Percentiles rank a stretch among this genome's conserved stretches.
These are phyloP conservation scores for Dysdera silvatica DNA, from an alignment of 1,140 invertebrate genomes.

Conservation along the genomic window DNA sequence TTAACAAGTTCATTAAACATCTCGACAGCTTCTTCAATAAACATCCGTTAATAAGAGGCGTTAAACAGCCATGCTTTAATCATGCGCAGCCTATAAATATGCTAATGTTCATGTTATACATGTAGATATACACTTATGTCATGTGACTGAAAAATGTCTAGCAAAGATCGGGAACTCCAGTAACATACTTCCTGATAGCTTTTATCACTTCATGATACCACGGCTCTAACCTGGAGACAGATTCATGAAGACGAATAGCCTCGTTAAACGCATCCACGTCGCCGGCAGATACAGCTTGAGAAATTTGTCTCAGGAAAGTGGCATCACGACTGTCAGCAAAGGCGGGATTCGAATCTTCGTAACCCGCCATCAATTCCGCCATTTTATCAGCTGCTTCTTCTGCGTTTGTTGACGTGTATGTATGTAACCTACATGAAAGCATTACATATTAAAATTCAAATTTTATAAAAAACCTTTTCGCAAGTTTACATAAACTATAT, in stretches of 20 bases:
- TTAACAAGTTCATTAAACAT: no score
- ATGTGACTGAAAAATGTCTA: not conserved
- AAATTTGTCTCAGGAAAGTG: not conserved
- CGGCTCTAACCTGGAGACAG: not conserved
- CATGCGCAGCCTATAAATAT: no score
- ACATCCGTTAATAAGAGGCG: no score
- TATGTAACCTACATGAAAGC: no score
- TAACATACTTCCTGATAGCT: conserved; percentile 1
- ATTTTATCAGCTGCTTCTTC: not conserved
- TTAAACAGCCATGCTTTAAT: no score
- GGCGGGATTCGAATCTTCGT: conserved; percentile 4
- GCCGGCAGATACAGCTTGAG: not conserved
- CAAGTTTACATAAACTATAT: no score
- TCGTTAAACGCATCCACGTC: conserved; percentile 20
- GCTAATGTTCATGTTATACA: no score
- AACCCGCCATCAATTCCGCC: not conserved
- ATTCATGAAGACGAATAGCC: conserved; percentile 5
- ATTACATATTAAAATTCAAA: no score
- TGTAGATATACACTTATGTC: no score
- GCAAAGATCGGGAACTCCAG: conserved; percentile 10
- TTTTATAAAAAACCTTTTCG: no score
- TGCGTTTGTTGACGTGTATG: not conserved
- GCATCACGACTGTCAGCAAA: conserved; percentile 5
- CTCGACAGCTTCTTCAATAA: no score
- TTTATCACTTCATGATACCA: conserved; percentile 12